Percentiles rank a stretch among this genome's conserved stretches.
phyloP scores from a whole-genome alignment of 2,888 invertebrate genomes.

The Hirtodrosophila cameraria region DNA sequence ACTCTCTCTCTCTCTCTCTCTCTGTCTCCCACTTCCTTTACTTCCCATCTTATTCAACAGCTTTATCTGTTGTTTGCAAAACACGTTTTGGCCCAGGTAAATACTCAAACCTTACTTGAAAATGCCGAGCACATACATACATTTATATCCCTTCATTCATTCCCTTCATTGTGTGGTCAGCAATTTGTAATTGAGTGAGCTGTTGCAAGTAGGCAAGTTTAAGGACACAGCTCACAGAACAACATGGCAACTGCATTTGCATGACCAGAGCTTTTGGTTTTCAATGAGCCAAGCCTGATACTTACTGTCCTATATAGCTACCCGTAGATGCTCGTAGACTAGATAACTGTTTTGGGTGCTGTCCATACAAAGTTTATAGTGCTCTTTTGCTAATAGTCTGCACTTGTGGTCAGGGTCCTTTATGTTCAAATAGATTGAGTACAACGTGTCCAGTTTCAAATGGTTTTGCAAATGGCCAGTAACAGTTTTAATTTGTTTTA shows the following conservation, averaged over 20 bases:
- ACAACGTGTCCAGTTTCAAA: too few species aligned
- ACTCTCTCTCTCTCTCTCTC: too few species aligned
- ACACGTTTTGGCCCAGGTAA: constrained; percentile 45
- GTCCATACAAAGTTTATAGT: background rate
- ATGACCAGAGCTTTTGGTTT: constrained; percentile 17
- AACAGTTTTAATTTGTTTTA: too few species aligned
- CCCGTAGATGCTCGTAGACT: background rate
- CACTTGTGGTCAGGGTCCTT: too few species aligned
- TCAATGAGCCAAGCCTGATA: background rate
- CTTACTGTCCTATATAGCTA: background rate
- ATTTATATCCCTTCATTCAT: constrained; percentile 22
- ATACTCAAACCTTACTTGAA: constrained; percentile 27
- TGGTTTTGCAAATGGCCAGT: too few species aligned
- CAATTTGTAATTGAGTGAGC: constrained; percentile 54
- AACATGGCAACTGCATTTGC: constrained; percentile 45
- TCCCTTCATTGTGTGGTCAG: constrained; percentile 51
- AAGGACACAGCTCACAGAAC: constrained; percentile 9
- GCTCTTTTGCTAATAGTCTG: too few species aligned
- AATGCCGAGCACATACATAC: constrained; percentile 16
- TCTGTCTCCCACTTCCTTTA: too few species aligned
- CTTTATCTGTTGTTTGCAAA: constrained; percentile 26
- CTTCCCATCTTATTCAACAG: constrained; percentile 18
- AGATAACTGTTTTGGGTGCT: constrained; percentile 5
- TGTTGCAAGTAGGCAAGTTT: constrained; percentile 18
- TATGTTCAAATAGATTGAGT: too few species aligned